These are phyloP conservation scores for Steatocranus sp. DNA, from an alignment of 2,797 vertebrate genomes.

Conservation along the genomic window DNA sequence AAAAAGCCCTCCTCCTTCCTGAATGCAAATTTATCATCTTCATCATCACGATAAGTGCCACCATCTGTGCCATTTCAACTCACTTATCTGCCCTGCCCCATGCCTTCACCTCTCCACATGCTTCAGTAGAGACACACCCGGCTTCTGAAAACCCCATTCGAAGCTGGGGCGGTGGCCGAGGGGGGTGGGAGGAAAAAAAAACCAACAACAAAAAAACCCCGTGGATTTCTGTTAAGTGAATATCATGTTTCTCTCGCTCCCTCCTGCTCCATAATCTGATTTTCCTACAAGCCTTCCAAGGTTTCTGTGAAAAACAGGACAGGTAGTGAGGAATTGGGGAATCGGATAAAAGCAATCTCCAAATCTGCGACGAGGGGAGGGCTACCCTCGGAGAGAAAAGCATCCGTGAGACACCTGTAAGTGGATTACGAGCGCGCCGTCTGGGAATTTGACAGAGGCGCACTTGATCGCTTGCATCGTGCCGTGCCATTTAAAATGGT, in stretches of 20 bases:
- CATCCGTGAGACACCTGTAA: slow-evolving; percentile 61
- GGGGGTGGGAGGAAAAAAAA: not conserved
- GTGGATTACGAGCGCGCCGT: slow-evolving; percentile 60
- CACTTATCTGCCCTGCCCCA: slow-evolving; percentile 55
- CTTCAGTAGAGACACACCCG: slow-evolving; percentile 51
- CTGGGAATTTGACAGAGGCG: slow-evolving; percentile 46
- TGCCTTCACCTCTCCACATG: slow-evolving; percentile 49
- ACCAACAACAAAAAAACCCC: not conserved
- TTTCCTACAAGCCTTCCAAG: slow-evolving; percentile 55
- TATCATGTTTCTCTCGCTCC: slow-evolving; percentile 60
- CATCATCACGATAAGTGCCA: slow-evolving; percentile 62
- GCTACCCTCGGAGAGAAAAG: slow-evolving; percentile 12
- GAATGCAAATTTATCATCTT: slow-evolving; percentile 71
- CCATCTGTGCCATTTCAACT: slow-evolving; percentile 67
- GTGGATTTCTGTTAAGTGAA: slow-evolving; percentile 51
- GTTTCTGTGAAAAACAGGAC: slow-evolving; percentile 49
- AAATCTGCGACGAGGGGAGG: slow-evolving; percentile 16
- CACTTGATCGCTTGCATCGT: slow-evolving; percentile 11
- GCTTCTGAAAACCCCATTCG: slow-evolving; percentile 40
- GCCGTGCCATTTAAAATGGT: slow-evolving; percentile 30
- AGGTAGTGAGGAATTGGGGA: slow-evolving; percentile 48
- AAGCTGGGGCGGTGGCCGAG: slow-evolving; percentile 23
- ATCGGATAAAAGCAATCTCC: slow-evolving; percentile 57
- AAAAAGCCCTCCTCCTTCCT: not conserved
- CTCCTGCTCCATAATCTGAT: slow-evolving; percentile 65